phyloP scores from a whole-genome alignment of 1,140 invertebrate species.

The Macrotrachela quadricornifera region DNA sequence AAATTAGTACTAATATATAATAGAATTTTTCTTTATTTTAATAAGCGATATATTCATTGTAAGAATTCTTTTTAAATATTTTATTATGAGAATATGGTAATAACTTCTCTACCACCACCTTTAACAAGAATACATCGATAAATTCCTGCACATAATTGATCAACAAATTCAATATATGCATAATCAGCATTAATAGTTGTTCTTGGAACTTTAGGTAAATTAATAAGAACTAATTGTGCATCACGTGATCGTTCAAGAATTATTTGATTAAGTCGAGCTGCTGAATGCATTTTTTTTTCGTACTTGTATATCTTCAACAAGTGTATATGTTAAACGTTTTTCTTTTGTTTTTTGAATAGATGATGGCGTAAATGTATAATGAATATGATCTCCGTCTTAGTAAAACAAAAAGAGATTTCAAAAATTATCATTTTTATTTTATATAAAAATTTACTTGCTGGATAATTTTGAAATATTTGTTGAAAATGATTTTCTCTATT shows the following conservation, averaged over 20 bases:
- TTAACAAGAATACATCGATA: constrained; percentile 88
- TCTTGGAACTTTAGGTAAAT: constrained; percentile 82
- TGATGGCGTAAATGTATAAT: neutral
- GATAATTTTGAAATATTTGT: constrained; percentile 11
- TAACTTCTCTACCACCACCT: constrained; percentile 88
- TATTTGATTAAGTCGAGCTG: constrained; percentile 89
- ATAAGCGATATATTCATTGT: too few relatives aligned
- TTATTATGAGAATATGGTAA: constrained; percentile 85
- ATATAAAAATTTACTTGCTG: neutral
- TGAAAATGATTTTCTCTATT: constrained; percentile 75
- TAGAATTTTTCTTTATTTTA: too few relatives aligned
- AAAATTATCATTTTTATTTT: too few relatives aligned
- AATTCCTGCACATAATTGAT: constrained; percentile 86
- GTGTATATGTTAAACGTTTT: too few relatives aligned
- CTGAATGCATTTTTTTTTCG: constrained; percentile 76
- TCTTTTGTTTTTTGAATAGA: neutral
- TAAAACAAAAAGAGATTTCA: too few relatives aligned
- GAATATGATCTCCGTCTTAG: too few relatives aligned
- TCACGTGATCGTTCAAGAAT: constrained; percentile 87
- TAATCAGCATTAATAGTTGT: constrained; percentile 53
- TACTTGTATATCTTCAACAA: too few relatives aligned
- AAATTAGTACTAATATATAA: too few relatives aligned
- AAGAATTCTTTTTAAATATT: too few relatives aligned
- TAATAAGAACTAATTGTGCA: constrained; percentile 87
- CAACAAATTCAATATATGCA: constrained; percentile 98